A percentile compares a stretch with the other conserved stretches of the same genome.
These are phyloP conservation scores for Melanargia galathea DNA, from an alignment of 2,888 invertebrate species.

Conservation along the genomic window DNA sequence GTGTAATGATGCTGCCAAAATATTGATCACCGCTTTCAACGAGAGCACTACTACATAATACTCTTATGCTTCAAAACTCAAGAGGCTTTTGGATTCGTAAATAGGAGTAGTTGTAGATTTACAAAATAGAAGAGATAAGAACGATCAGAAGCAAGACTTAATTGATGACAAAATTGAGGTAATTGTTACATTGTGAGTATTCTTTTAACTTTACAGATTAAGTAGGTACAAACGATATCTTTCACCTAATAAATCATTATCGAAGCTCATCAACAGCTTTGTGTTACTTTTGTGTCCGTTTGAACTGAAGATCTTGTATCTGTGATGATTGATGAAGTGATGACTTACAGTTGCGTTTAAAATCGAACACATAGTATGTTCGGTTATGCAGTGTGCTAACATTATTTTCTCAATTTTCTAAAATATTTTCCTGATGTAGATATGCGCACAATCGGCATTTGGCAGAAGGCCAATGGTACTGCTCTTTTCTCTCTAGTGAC, in stretches of 20 bases:
- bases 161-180: too few relatives aligned
- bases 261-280: too few relatives aligned
- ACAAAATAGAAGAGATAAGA: not conserved
- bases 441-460: constrained; percentile 71
- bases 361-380: not conserved
- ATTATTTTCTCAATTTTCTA: constrained; percentile 61
- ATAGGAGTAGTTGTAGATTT: not conserved
- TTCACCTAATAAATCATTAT: too few relatives aligned
- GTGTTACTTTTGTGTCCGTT: not conserved
- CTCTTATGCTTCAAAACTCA: not conserved
- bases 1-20: constrained; percentile 37
- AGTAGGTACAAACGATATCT: too few relatives aligned
- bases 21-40: constrained; percentile 32
- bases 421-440: constrained; percentile 72
- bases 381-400: constrained; percentile 20
- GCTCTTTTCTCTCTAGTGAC: constrained; percentile 73
- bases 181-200: too few relatives aligned
- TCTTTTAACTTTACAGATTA: not conserved
- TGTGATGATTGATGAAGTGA: not conserved
- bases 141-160: not conserved
- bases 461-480: constrained; percentile 74
- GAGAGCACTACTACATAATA: constrained; percentile 6
- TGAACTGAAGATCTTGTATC: not conserved
- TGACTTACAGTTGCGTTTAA: not conserved
- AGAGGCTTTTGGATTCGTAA: not conserved